Base-by-base conservation (phyloP, 2,888 invertebrate species). In the Quadriops clusia region DNA sequence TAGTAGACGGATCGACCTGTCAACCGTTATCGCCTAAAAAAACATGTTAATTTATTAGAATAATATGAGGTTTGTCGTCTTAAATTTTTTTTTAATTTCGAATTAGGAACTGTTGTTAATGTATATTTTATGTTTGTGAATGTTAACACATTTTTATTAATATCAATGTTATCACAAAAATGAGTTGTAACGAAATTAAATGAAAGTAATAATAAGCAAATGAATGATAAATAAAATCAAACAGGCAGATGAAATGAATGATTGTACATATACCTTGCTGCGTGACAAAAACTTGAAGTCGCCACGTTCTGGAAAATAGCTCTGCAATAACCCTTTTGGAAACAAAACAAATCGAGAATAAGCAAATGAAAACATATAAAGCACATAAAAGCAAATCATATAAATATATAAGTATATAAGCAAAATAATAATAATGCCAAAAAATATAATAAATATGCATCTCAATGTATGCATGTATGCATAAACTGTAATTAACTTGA, bases 241-340 rank as follows among this genome's bases (percentile, higher is more conserved):
- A 44, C 12, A 39, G 38, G 33, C 28, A 41, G 39, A 38, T 30
- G 38, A 38, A 44, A 43, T 41, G n/a, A 7, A 20, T 17, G 24
- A 32, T 26, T 16, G 8, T 25, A 7, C 13, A 30, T 34, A 45
- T 57, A 59, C 59, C 59, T 59, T 59, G 37, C 48, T 51, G 31
- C 54, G 52, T 24, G 50, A 46, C 32, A 58, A 49, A 51, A 58
- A 54, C 46, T 53, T 55, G 50, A 53, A 52, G 46, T 58, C 56
- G 28, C 54, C 51, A 38, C 53, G 52, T 33, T 56, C 56, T 37
- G 55, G 55, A 49, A 58, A 55, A 48, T 56, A 58, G 47, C 48
- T 57, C 48, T 54, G 52, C 48, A 58, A 53, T 51, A 56, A 51
- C 44, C 56, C 58, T 55, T 54, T 12, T 28, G 42, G 37, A 46